These are phyloP conservation scores for Ellobium chinense DNA, from an alignment of 2,888 invertebrate species.

Conservation along the genomic window DNA sequence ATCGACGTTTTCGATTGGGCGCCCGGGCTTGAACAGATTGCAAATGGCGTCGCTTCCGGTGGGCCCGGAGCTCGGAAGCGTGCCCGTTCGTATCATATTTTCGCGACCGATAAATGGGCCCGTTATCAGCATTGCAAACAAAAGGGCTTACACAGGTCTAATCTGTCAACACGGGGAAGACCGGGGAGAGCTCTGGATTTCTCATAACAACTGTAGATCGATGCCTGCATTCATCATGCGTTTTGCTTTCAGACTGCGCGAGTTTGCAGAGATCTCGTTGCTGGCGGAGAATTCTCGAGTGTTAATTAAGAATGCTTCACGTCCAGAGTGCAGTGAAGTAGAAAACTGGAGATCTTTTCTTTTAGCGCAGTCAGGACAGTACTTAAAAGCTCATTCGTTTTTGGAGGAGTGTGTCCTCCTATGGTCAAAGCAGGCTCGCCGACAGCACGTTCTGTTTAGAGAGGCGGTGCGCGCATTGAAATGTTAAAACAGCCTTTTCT, in stretches of 20 bases:
- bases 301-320: slow-evolving; percentile 40
- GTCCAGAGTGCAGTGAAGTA: slow-evolving; percentile 15
- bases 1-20: background rate
- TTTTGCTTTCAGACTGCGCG: slow-evolving; percentile 17
- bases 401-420: slow-evolving; percentile 9
- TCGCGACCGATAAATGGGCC: slow-evolving; percentile 25
- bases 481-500: background rate
- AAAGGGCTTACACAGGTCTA: background rate
- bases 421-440: background rate
- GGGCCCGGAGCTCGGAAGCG: slow-evolving; percentile 24
- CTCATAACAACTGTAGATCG: slow-evolving; percentile 23
- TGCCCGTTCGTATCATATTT: slow-evolving; percentile 33
- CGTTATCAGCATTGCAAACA: slow-evolving; percentile 22
- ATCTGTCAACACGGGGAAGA: slow-evolving; percentile 21
- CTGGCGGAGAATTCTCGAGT: slow-evolving; percentile 16
- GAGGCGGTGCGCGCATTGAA: background rate
- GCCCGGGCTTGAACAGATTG: slow-evolving; percentile 28
- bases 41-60: slow-evolving; percentile 43
- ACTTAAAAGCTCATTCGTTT: background rate
- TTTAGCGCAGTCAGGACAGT: slow-evolving; percentile 16
- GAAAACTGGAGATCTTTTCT: slow-evolving; percentile 20
- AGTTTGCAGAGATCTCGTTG: slow-evolving; percentile 34
- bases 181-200: background rate
- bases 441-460: slow-evolving; percentile 26
- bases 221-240: slow-evolving; percentile 17